Conservation (phyloP, 2,888 invertebrate genomes). For the Chrysina gloriosa region DNA sequence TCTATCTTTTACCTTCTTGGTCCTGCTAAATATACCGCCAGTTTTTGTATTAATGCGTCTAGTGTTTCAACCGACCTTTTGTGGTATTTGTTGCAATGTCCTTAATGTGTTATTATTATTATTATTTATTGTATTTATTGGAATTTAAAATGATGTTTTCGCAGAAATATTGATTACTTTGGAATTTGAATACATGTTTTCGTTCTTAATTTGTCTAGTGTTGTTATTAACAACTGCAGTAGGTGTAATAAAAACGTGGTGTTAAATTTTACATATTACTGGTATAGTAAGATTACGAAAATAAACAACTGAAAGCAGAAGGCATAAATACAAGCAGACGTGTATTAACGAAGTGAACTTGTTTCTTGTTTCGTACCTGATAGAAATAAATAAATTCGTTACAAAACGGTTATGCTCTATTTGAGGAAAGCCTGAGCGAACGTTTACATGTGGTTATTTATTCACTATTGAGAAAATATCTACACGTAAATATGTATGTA, state of each 20-base stretch:
- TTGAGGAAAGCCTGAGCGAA: constrained; percentile 25
- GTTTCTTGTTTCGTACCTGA: constrained; percentile 7
- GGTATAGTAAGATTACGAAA: background rate
- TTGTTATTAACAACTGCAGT: background rate
- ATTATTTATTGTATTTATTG: too few species aligned
- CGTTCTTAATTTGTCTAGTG: too few species aligned
- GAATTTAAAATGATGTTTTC: too few species aligned
- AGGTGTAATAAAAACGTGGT: background rate
- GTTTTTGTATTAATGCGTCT: too few species aligned
- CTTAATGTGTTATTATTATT: too few species aligned
- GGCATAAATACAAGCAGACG: constrained; percentile 5
- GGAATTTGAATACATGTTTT: background rate
- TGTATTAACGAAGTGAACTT: constrained; percentile 14
- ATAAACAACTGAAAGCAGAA: background rate
- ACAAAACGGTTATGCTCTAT: constrained; percentile 37
- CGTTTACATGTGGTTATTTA: background rate
- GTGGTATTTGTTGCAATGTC: too few species aligned
- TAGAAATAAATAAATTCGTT: constrained; percentile 14
- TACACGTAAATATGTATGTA: background rate
- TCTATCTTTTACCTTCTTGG: too few species aligned
- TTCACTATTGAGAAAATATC: background rate
- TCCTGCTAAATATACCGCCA: too few species aligned
- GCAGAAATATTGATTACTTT: too few species aligned
- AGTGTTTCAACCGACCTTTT: too few species aligned
- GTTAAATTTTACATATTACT: background rate